Base-by-base conservation (phyloP, 92 coral and sea anemone species). In the Micromussa lordhowensis region DNA sequence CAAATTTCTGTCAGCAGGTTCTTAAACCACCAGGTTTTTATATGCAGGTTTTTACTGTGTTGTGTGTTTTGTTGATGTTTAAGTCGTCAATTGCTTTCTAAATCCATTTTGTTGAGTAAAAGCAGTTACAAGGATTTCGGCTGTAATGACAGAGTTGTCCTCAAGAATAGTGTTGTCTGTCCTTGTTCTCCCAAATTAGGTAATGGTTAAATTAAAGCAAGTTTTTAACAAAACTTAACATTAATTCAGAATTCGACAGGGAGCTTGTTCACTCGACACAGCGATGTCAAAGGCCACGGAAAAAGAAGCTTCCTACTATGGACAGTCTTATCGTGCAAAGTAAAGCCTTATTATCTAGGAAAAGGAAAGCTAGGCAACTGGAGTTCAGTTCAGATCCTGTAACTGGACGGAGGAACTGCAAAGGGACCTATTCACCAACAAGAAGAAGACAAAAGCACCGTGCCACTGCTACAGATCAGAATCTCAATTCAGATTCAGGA, bases 351-450 rank as follows among this genome's bases (percentile, higher is more conserved):
- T 76, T 76, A 38, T 17, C 53, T 13, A 76, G 40, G 8, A 76
- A 48, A 76, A 44, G 40, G 77, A 21, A 73, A 12, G 17, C 36
- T 31, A 36, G 38, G 15, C 81, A 77, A 13, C 55, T 77, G 32
- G 26, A 53, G 55, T 53, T 77, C 66, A 19, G 61, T 49, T 12
- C 68, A 19, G 68, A n/a, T 28, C 85, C 84, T 58, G 71, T 80
- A 44, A 55, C 71, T 31, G 84, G 84, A 58, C 70, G 44, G 4
- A 58, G 84, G 84, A 80, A 58, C 71, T 54, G 51, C 22, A n/a
- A 80, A 80, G 48, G 83, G 83, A 80, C 73, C 21, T 80, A 80
- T 80, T 55, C 71, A 11, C 49, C 84, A 30, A 58, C 71, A 58
- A 80, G 29, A 80, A 49, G 31, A 10, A 49, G 11, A 49, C 74